Evolutionary conservation across 2,888 invertebrate genomes (phyloP).

Genomic region (Cantharis rustica): DNA sequence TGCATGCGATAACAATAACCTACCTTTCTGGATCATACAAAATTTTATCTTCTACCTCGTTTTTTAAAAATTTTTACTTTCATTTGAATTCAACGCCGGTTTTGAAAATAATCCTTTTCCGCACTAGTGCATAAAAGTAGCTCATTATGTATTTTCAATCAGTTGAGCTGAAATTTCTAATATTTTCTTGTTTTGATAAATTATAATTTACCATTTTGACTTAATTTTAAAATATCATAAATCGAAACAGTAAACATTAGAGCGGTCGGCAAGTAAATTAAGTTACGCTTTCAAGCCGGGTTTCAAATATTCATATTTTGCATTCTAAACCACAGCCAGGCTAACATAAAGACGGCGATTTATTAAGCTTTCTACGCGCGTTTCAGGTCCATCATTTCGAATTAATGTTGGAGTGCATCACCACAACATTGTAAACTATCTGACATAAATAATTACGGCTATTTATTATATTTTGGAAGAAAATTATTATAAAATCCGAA

Average conservation of each 20-base stretch:
- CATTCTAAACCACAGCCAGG: not conserved
- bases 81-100: too few species aligned
- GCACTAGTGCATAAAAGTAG: too few species aligned
- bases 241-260: not conserved
- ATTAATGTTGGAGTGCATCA: not conserved
- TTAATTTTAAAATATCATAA: not conserved
- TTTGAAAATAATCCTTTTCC: too few species aligned
- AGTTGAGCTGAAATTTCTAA: too few species aligned
- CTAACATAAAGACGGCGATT: not conserved
- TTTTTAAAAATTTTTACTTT: too few species aligned
- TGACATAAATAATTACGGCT: not conserved
- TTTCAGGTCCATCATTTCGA: not conserved
- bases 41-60: too few species aligned
- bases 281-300: not conserved
- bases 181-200: not conserved
- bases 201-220: not conserved
- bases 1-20: too few species aligned
- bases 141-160: too few species aligned
- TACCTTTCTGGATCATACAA: too few species aligned
- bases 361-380: not conserved
- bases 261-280: not conserved
- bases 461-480: not conserved
- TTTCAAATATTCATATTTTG: not conserved
- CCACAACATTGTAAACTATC: not conserved
- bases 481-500: not conserved